Percentiles rank a stretch among this genome's conserved stretches.
Evolutionary conservation across 2,113 vertebrate species (phyloP).

Genomic region (Aspiorhynchus laticeps): DNA sequence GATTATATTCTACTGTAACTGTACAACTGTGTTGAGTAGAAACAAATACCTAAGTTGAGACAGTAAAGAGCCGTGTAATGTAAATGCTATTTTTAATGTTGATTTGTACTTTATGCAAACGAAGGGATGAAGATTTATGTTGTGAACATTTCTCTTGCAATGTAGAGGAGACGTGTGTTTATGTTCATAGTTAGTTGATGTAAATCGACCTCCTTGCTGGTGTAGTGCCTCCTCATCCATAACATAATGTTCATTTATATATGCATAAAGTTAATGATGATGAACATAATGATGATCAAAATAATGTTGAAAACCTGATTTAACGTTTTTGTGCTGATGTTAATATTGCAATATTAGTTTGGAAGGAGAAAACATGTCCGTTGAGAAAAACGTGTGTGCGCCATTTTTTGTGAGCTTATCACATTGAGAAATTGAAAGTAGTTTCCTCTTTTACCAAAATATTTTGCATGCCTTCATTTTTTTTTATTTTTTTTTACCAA

Average conservation of each 20-base stretch:
- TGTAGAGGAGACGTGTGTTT: constrained; percentile 71
- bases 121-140: constrained; percentile 65
- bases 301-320: constrained; percentile 66
- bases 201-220: constrained; percentile 80
- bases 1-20: constrained; percentile 87
- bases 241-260: constrained; percentile 78
- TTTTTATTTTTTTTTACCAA: neutral
- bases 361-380: constrained; percentile 73
- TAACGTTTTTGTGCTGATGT: constrained; percentile 76
- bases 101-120: constrained; percentile 76
- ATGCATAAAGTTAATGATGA: constrained; percentile 76
- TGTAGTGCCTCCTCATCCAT: constrained; percentile 83
- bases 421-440: neutral
- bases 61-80: constrained; percentile 76
- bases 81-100: constrained; percentile 77
- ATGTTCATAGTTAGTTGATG: constrained; percentile 80
- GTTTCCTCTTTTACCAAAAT: neutral
- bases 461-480: neutral
- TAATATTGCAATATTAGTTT: constrained; percentile 75
- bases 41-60: constrained; percentile 72
- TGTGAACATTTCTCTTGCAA: constrained; percentile 70
- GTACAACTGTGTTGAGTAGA: constrained; percentile 86
- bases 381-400: constrained; percentile 67
- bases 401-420: constrained; percentile 17
- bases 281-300: constrained; percentile 70